Percentiles rank a stretch among this genome's conserved stretches.
phyloP scores from a whole-genome alignment of 1,140 invertebrate genomes.

The Drosophila teissieri region DNA sequence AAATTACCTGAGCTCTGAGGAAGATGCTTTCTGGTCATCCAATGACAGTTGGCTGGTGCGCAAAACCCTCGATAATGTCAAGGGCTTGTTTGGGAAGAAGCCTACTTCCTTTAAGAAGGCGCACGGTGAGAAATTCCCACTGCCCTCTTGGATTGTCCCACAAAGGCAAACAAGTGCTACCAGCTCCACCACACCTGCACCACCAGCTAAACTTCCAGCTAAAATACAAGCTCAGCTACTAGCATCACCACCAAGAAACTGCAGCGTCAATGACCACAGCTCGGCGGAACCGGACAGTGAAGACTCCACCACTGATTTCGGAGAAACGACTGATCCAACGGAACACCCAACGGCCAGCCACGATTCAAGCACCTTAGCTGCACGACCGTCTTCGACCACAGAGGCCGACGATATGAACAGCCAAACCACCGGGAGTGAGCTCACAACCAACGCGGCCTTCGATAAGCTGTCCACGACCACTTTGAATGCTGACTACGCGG shows the following conservation, averaged over 20 bases:
- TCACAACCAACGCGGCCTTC: conserved; percentile 4
- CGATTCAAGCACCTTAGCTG: not conserved
- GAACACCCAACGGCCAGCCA: too few species aligned
- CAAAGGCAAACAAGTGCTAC: not conserved
- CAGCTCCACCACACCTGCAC: not conserved
- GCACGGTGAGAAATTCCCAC: conserved; percentile 16
- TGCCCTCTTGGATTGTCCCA: not conserved
- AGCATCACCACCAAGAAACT: too few species aligned
- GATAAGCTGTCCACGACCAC: conserved; percentile 1
- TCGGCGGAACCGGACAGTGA: not conserved
- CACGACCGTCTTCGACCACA: conserved; percentile 7
- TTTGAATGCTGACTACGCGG: conserved; percentile 45
- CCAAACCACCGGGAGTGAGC: conserved; percentile 22
- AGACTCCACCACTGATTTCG: not conserved
- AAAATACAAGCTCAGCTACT: too few species aligned
- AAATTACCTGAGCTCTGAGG: conserved; percentile 1
- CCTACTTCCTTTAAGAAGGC: conserved; percentile 34
- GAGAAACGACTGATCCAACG: not conserved
- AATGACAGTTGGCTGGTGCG: conserved; percentile 62
- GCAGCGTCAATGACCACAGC: too few species aligned
- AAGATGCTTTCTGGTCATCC: conserved; percentile 20
- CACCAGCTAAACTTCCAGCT: not conserved
- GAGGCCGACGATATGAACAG: conserved; percentile 9
- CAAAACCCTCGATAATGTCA: conserved; percentile 37
- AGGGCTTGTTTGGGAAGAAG: conserved; percentile 36